phyloP scores from a whole-genome alignment of 1,140 invertebrate species.

The Ips nitidus region DNA sequence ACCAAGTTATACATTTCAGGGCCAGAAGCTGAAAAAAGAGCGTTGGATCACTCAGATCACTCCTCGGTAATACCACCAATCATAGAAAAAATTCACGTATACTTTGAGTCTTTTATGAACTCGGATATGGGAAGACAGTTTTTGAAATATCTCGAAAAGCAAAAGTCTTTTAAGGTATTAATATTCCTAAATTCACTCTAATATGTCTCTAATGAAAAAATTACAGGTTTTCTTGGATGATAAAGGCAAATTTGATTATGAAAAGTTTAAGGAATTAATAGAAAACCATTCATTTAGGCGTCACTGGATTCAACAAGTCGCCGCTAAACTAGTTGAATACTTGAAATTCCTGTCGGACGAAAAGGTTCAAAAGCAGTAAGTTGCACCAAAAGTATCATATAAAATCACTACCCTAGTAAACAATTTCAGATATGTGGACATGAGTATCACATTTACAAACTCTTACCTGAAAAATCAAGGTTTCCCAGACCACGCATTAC shows the following conservation, averaged over 20 bases:
- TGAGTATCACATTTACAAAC: conserved; percentile 71
- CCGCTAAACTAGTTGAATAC: conserved; percentile 69
- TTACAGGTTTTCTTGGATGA: conserved; percentile 60
- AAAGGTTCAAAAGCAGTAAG: conserved; percentile 69
- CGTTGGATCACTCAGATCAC: conserved; percentile 69
- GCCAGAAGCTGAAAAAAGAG: conserved; percentile 56
- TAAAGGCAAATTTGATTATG: conserved; percentile 68
- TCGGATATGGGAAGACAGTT: conserved; percentile 73
- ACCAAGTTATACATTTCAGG: conserved; percentile 39
- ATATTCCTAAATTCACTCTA: neutral
- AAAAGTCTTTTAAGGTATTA: conserved; percentile 56
- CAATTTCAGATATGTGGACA: conserved; percentile 64
- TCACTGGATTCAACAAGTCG: conserved; percentile 73
- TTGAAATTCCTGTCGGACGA: conserved; percentile 74
- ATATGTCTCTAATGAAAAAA: neutral
- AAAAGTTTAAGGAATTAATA: conserved; percentile 71
- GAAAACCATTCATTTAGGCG: conserved; percentile 75
- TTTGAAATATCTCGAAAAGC: conserved; percentile 71
- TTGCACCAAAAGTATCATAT: neutral
- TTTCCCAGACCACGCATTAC: conserved; percentile 68
- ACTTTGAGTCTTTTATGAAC: conserved; percentile 77
- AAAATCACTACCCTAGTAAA: neutral
- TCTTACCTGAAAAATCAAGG: conserved; percentile 74
- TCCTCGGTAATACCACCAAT: conserved; percentile 72
- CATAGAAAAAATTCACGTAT: conserved; percentile 70